These are phyloP conservation scores for Picus viridis DNA, from an alignment of 2,797 vertebrate species.

Conservation along the genomic window DNA sequence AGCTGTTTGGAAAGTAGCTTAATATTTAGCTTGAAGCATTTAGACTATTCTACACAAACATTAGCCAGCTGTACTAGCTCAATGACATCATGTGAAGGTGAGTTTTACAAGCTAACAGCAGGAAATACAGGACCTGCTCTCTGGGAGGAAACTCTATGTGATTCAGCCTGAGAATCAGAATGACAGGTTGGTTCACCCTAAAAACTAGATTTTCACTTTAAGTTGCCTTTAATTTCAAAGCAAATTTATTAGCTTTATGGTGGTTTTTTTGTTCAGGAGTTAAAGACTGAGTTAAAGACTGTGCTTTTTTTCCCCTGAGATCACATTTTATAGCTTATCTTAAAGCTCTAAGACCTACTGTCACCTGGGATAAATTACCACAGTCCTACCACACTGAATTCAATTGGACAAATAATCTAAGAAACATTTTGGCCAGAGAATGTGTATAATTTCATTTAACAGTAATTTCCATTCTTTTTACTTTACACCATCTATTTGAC, in stretches of 20 bases:
- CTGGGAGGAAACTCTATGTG: background rate
- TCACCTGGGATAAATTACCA: slow-evolving; percentile 18
- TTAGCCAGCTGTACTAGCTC: background rate
- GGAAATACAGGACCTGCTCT: background rate
- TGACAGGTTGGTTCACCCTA: background rate
- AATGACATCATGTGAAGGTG: background rate
- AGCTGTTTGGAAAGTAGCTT: background rate
- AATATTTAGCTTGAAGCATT: background rate
- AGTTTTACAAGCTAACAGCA: background rate
- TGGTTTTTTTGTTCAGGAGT: background rate
- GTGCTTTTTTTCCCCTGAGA: background rate
- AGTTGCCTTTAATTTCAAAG: background rate
- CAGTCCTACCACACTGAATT: background rate
- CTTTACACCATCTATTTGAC: background rate
- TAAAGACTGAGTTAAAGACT: background rate
- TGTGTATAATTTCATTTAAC: background rate
- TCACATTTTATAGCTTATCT: background rate
- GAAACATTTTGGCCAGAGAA: background rate
- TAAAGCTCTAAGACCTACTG: background rate
- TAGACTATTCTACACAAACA: background rate
- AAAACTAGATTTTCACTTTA: background rate
- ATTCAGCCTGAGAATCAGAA: background rate
- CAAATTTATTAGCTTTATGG: background rate
- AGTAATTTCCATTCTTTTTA: background rate
- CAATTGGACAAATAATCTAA: background rate